Conservation (phyloP, 2,113 vertebrate genomes). For the Sceloporus undulatus region DNA sequence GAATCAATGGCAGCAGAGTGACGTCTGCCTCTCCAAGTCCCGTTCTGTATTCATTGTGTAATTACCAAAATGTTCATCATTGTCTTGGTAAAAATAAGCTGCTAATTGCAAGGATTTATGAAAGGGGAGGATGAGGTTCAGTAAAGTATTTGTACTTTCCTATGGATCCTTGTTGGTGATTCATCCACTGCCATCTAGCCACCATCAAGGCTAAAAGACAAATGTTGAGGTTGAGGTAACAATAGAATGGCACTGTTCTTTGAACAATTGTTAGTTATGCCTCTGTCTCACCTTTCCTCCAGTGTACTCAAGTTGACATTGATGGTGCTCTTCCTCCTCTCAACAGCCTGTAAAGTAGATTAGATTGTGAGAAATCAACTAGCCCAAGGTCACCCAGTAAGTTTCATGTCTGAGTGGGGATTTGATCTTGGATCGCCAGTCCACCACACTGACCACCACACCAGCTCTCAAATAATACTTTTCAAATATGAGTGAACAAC, state of each 20-base stretch:
- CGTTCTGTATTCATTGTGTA: neutral
- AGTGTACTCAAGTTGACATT: too few relatives aligned
- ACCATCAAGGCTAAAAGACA: neutral
- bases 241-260: neutral
- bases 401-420: too few relatives aligned
- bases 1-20: neutral
- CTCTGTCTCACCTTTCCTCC: too few relatives aligned
- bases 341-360: too few relatives aligned
- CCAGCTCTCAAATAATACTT: neutral
- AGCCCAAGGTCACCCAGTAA: too few relatives aligned
- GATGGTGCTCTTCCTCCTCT: too few relatives aligned
- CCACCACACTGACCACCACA: too few relatives aligned
- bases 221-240: neutral
- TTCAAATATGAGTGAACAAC: neutral
- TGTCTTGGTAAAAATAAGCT: neutral
- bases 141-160: neutral
- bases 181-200: neutral
- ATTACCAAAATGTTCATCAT: neutral
- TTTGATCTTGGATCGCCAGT: too few relatives aligned
- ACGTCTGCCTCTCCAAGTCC: neutral
- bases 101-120: neutral
- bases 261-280: too few relatives aligned
- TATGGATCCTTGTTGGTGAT: neutral
- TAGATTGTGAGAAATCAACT: too few relatives aligned
- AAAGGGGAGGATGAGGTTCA: neutral